These are phyloP conservation scores for Carcharodon carcharias DNA, from an alignment of 2,797 vertebrate species.

Conservation along the genomic window DNA sequence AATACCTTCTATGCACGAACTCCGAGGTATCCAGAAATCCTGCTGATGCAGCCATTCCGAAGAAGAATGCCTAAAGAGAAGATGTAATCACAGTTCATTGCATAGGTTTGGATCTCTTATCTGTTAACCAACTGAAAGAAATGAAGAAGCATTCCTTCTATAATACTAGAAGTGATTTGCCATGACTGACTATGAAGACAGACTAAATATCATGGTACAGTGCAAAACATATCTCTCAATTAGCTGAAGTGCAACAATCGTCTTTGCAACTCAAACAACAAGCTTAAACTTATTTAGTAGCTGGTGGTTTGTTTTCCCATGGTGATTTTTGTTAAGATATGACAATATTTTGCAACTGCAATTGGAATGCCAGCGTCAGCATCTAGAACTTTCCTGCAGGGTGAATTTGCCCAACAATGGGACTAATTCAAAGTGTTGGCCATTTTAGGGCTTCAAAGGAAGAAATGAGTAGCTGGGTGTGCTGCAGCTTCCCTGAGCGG, in stretches of 20 bases:
- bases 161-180: neutral
- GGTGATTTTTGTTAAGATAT: neutral
- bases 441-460: neutral
- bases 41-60: neutral
- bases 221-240: slow-evolving; percentile 22
- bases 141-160: neutral
- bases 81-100: neutral
- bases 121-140: slow-evolving; percentile 4
- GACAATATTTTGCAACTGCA: neutral
- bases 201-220: neutral
- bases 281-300: neutral
- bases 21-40: neutral
- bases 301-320: neutral
- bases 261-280: slow-evolving; percentile 3
- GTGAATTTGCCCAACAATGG: neutral
- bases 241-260: neutral
- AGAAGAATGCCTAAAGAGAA: neutral
- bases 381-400: too few relatives aligned
- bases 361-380: neutral
- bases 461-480: neutral
- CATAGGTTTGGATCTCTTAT: neutral
- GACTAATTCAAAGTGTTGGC: neutral
- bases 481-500: neutral
- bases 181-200: neutral
- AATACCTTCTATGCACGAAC: neutral